Conservation (phyloP, 1,140 invertebrate genomes). For the Oscheius sp. region DNA sequence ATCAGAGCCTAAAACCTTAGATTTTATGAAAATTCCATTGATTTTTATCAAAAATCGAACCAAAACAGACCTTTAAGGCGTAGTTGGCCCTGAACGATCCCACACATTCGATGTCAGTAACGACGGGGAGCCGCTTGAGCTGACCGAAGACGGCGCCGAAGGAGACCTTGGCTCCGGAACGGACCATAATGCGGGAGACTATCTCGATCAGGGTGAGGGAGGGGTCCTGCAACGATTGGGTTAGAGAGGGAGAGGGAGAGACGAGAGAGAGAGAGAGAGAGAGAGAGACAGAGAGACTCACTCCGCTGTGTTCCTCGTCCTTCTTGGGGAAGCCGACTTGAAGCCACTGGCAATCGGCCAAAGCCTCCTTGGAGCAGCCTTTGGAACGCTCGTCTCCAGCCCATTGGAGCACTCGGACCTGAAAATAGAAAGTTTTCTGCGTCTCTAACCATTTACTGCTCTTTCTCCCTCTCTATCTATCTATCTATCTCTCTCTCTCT, state of each 20-base stretch:
- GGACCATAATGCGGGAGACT: not conserved
- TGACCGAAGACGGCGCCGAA: slow-evolving; percentile 13
- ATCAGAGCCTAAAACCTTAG: slow-evolving; percentile 29
- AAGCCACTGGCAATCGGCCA: slow-evolving; percentile 8
- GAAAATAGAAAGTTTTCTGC: not conserved
- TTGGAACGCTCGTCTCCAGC: not conserved
- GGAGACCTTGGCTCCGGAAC: not conserved
- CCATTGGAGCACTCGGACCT: slow-evolving; percentile 11
- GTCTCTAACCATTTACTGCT: no score
- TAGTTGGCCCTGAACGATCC: slow-evolving; percentile 39
- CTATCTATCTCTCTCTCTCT: no score
- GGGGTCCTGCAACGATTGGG: not conserved
- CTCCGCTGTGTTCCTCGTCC: not conserved
- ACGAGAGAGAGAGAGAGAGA: not conserved
- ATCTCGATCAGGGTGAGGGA: slow-evolving; percentile 4
- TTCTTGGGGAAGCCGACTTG: not conserved
- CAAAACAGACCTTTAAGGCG: slow-evolving; percentile 28
- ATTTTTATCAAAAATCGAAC: slow-evolving; percentile 1
- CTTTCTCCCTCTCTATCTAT: no score
- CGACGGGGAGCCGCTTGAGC: not conserved
- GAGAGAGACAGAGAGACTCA: not conserved
- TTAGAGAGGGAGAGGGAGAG: no score
- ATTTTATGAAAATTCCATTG: not conserved
- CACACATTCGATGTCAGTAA: not conserved
- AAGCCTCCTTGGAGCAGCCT: slow-evolving; percentile 18